Evolutionary conservation across 2,797 vertebrate genomes (phyloP).

Genomic region (Nannoperca obscura): DNA sequence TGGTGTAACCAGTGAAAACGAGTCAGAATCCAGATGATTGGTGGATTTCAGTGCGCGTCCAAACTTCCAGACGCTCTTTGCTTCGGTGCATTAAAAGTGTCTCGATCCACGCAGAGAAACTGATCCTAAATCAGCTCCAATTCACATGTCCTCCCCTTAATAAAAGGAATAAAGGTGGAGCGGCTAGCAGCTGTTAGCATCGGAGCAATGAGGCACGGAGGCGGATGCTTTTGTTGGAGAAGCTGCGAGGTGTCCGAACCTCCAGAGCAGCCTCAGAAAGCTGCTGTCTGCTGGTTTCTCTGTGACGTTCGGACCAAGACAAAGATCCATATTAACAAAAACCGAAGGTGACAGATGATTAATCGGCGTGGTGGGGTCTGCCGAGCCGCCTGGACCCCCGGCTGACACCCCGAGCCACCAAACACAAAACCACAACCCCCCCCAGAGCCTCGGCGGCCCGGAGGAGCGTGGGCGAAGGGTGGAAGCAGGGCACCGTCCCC

Average conservation of each 20-base stretch:
- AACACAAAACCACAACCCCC: slow-evolving; percentile 78
- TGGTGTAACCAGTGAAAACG: slow-evolving; percentile 17
- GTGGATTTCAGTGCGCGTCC: no score
- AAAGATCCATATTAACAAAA: slow-evolving; percentile 82
- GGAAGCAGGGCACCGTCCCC: slow-evolving; percentile 75
- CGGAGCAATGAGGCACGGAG: no score
- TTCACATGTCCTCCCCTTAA: no score
- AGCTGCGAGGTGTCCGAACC: slow-evolving; percentile 32
- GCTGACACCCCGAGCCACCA: slow-evolving; percentile 69
- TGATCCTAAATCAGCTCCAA: no score
- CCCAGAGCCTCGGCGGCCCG: slow-evolving; percentile 60
- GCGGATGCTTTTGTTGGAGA: background rate
- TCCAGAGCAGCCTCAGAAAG: background rate
- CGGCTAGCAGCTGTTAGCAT: no score
- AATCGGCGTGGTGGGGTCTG: slow-evolving; percentile 76
- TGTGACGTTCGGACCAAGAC: slow-evolving; percentile 46
- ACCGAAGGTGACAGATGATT: slow-evolving; percentile 80
- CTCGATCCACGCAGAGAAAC: no score
- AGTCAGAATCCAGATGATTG: slow-evolving; percentile 8
- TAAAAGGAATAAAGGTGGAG: no score
- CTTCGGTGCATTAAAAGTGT: no score
- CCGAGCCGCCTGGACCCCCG: slow-evolving; percentile 69
- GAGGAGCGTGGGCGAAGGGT: slow-evolving; percentile 83
- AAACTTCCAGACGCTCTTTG: background rate
- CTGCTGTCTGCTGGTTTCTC: no score